phyloP scores from a whole-genome alignment of 92 coral and sea anemone species.

The Nematostella vectensis region DNA sequence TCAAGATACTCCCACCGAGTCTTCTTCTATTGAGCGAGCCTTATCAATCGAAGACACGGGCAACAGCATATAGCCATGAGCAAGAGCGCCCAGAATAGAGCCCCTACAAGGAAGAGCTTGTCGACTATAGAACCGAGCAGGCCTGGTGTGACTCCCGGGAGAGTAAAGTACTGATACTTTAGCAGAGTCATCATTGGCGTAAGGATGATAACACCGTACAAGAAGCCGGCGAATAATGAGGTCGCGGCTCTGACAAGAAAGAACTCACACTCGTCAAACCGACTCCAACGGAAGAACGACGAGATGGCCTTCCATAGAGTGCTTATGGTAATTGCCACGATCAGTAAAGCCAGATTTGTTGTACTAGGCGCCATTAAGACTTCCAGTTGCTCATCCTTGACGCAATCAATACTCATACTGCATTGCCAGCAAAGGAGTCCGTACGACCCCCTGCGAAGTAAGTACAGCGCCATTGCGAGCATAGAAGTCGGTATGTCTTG shows the following conservation, averaged over 20 bases:
- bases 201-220: conserved; percentile 62
- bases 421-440: conserved; percentile 90
- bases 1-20: no score
- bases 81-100: conserved; percentile 62
- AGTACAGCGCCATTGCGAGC: conserved; percentile 71
- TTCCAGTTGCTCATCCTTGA: conserved; percentile 54
- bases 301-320: conserved; percentile 93
- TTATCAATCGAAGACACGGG: conserved; percentile 67
- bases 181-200: conserved; percentile 84
- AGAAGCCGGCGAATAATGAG: conserved; percentile 75
- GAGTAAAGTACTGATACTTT: conserved; percentile 65
- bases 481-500: conserved; percentile 90
- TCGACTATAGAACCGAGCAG: conserved; percentile 52
- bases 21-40: conserved; percentile 68
- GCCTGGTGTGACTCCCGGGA: conserved; percentile 74
- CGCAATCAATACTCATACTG: conserved; percentile 51
- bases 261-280: conserved; percentile 70
- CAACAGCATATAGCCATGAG: conserved; percentile 70
- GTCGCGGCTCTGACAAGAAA: conserved; percentile 72
- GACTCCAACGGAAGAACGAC: conserved; percentile 89
- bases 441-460: conserved; percentile 69
- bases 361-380: conserved; percentile 56
- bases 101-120: conserved; percentile 80
- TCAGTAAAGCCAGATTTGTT: conserved; percentile 43
- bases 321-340: conserved; percentile 60